phyloP scores from a whole-genome alignment of 1,140 invertebrate genomes.

The Solenopsis invicta region DNA sequence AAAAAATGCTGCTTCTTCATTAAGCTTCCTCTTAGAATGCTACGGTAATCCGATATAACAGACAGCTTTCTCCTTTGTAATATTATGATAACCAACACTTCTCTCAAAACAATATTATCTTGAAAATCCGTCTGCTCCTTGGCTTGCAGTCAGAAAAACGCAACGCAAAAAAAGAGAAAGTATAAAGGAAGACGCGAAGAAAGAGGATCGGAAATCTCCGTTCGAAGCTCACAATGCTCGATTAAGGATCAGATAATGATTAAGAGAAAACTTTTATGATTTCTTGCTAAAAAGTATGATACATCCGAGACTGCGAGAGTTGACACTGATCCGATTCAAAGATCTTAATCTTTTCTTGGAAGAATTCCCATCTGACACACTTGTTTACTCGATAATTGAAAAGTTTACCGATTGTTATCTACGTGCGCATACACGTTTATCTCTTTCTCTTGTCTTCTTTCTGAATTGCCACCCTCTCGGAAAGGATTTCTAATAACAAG shows the following conservation, averaged over 20 bases:
- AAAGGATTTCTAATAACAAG: too few relatives aligned
- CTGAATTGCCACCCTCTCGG: not conserved
- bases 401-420: constrained; percentile 3
- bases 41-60: not conserved
- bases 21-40: not conserved
- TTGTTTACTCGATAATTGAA: not conserved
- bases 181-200: not conserved
- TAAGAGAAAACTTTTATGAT: not conserved
- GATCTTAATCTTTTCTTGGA: not conserved
- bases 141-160: not conserved
- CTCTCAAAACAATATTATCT: not conserved
- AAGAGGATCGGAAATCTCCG: not conserved
- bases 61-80: not conserved
- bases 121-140: not conserved
- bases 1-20: constrained; percentile 5
- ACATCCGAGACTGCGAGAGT: not conserved
- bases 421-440: not conserved
- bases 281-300: not conserved
- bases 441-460: not conserved
- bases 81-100: constrained; percentile 17
- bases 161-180: not conserved
- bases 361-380: not conserved
- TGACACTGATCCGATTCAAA: not conserved
- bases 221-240: not conserved
- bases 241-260: not conserved